Conservation (phyloP, 2,797 vertebrate species). For the Eulemur albifrons region DNA sequence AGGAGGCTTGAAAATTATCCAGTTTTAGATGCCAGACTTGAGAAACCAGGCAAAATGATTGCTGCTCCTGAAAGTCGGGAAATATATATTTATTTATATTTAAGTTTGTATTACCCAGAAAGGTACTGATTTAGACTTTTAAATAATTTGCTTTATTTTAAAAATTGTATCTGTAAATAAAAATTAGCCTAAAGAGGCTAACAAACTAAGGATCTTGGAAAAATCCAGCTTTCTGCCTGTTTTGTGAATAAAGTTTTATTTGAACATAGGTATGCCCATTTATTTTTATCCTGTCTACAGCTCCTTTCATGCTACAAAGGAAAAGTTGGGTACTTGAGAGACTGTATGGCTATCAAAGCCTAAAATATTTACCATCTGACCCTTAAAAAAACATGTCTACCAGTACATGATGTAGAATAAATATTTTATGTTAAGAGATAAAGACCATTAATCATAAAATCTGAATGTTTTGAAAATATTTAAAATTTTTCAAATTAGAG, state of each 20-base stretch:
- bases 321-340: not conserved
- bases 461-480: not conserved
- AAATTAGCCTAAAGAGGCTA: not conserved
- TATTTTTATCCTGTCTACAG: not conserved
- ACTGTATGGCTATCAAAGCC: not conserved
- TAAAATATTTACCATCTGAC: not conserved
- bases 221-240: not conserved
- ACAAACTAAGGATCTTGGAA: not conserved
- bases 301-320: not conserved
- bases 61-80: not conserved
- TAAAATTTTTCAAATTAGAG: not conserved
- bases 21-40: not conserved
- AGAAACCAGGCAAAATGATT: not conserved
- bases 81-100: not conserved
- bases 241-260: slow-evolving; percentile 39
- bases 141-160: not conserved
- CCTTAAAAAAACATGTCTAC: not conserved
- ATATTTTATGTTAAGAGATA: not conserved
- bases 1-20: not conserved
- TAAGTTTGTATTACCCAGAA: not conserved
- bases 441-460: not conserved
- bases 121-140: not conserved
- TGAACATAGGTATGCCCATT: not conserved
- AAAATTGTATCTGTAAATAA: not conserved
- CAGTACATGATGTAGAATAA: not conserved